Percentiles rank a stretch among this genome's conserved stretches.
Evolutionary conservation across 2,888 invertebrate genomes (phyloP).

Genomic region (Griposia aprilina): DNA sequence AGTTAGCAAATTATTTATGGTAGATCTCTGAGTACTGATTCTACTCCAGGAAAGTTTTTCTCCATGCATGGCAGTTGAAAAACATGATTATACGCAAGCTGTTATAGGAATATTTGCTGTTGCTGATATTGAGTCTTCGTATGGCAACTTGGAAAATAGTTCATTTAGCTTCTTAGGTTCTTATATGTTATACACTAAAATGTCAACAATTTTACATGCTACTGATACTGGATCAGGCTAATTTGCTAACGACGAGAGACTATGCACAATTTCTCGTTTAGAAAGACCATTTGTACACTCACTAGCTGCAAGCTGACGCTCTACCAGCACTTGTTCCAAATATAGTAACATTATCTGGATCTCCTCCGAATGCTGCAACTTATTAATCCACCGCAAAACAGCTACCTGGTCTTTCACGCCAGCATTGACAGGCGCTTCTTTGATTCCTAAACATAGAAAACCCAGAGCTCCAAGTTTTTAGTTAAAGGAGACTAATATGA

Average conservation of each 20-base stretch:
- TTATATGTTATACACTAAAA: conserved; percentile 77
- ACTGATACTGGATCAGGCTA: conserved; percentile 83
- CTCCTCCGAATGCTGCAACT: conserved; percentile 84
- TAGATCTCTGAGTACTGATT: conserved; percentile 78
- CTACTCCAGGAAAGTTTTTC: conserved; percentile 75
- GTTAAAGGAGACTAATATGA: conserved; percentile 82
- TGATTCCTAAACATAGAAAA: conserved; percentile 82
- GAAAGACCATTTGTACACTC: conserved; percentile 79
- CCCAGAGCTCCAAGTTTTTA: conserved; percentile 85
- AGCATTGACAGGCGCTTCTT: conserved; percentile 86
- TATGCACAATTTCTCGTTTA: conserved; percentile 83
- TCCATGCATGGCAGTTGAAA: conserved; percentile 79
- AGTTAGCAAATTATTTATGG: conserved; percentile 79
- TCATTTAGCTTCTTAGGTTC: conserved; percentile 81
- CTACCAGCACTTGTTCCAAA: conserved; percentile 87
- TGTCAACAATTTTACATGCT: conserved; percentile 79
- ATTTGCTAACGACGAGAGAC: conserved; percentile 80
- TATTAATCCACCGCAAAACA: conserved; percentile 84
- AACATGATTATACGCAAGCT: conserved; percentile 71
- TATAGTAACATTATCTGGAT: conserved; percentile 83
- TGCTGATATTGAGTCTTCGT: conserved; percentile 73
- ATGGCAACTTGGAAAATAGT: conserved; percentile 75
- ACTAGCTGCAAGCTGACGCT: conserved; percentile 79
- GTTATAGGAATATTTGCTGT: conserved; percentile 74
- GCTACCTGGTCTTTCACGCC: conserved; percentile 85